Percentiles rank a stretch among this genome's conserved stretches.
Conservation (phyloP, 2,797 vertebrate species). For the Erpetoichthys calabaricus region DNA sequence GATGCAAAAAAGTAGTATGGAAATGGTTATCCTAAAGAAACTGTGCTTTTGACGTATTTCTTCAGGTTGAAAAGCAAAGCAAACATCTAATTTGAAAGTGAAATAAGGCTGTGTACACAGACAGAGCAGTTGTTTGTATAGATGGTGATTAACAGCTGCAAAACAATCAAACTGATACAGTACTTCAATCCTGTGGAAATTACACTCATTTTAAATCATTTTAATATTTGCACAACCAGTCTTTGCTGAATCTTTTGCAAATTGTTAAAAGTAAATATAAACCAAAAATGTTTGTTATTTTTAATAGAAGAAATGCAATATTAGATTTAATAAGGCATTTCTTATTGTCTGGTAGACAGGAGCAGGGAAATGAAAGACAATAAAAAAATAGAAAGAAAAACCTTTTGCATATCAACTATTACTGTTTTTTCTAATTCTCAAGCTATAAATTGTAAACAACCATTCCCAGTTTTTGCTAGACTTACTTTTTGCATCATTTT, state of each 20-base stretch:
- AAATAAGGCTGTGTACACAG: constrained; percentile 52
- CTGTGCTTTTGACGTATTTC: neutral
- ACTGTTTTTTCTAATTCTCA: too few species aligned
- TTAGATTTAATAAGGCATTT: neutral
- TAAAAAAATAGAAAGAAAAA: too few species aligned
- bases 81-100: constrained; percentile 50
- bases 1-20: too few species aligned
- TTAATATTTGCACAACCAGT: constrained; percentile 17
- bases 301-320: neutral
- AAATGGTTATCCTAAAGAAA: neutral
- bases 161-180: constrained; percentile 42
- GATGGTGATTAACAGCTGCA: constrained; percentile 50
- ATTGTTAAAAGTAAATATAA: constrained; percentile 22
- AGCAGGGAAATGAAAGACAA: too few species aligned
- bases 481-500: too few species aligned
- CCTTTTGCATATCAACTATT: too few species aligned
- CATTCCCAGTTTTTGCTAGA: too few species aligned
- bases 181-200: constrained; percentile 48
- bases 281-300: neutral
- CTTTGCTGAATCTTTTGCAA: constrained; percentile 19
- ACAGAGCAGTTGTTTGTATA: constrained; percentile 56
- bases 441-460: too few species aligned
- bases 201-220: constrained; percentile 33
- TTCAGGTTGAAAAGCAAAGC: constrained; percentile 26
- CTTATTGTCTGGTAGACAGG: too few species aligned